Percentiles rank a stretch among this genome's conserved stretches.
Conservation (phyloP, 1,140 invertebrate genomes). For the Zaprionus africanus region DNA sequence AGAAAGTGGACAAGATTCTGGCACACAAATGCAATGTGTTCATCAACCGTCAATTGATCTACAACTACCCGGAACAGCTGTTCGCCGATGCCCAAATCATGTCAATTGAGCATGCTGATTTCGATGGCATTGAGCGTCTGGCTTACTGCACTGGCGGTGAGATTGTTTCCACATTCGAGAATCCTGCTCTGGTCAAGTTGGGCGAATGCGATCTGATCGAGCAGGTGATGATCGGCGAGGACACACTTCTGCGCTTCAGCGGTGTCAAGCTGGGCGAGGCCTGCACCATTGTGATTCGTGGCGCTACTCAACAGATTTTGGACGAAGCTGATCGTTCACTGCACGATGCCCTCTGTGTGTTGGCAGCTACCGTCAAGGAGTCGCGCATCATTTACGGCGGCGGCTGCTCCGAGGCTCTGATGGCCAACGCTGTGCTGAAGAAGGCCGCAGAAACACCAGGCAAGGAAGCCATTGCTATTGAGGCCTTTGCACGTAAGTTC, state of each 20-base stretch:
- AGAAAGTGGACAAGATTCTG: conserved; percentile 99
- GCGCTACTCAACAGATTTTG: conserved; percentile 99
- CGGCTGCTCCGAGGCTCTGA: conserved; percentile 97
- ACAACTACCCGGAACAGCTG: conserved; percentile 99
- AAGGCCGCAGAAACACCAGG: conserved; percentile 96
- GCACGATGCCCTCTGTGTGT: conserved; percentile 99
- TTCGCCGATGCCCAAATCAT: conserved; percentile 99
- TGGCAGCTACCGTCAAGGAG: conserved; percentile 97
- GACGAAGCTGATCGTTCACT: conserved; percentile 99
- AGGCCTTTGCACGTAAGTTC: conserved; percentile 92
- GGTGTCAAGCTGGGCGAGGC: conserved; percentile 98
- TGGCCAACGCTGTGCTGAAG: conserved; percentile 95
- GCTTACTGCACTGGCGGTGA: conserved; percentile 99
- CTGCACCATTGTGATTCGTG: conserved; percentile 98
- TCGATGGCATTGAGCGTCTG: conserved; percentile 99
- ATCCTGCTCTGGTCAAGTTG: conserved; percentile 95
- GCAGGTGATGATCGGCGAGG: conserved; percentile 99
- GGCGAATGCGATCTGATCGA: conserved; percentile 98
- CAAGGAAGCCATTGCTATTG: conserved; percentile 98
- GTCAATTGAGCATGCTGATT: conserved; percentile 99
- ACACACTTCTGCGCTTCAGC: conserved; percentile 97
- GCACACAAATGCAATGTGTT: conserved; percentile 99
- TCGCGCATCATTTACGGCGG: conserved; percentile 96
- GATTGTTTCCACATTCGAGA: conserved; percentile 99
- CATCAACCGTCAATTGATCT: conserved; percentile 99